These are phyloP conservation scores for Rhinophrynus dorsalis DNA, from an alignment of 2,797 vertebrate genomes.

Conservation along the genomic window DNA sequence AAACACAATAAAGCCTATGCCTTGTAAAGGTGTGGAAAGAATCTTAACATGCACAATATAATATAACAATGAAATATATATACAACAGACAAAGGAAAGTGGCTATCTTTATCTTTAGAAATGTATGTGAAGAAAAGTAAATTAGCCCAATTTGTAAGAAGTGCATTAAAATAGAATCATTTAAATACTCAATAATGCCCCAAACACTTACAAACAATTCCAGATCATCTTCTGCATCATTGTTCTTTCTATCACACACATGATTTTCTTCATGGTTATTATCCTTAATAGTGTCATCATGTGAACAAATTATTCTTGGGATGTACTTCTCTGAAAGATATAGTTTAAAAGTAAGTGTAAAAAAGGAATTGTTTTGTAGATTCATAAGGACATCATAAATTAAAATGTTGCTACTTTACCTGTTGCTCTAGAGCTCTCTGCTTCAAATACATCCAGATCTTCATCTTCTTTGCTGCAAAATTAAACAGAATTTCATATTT, in stretches of 20 bases:
- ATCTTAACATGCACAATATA: conserved; percentile 13
- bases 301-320: conserved; percentile 35
- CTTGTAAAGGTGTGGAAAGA: conserved; percentile 33
- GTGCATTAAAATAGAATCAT: conserved; percentile 24
- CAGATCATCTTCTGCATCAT: conserved; percentile 69
- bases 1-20: conserved; percentile 22
- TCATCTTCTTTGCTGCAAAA: conserved; percentile 43
- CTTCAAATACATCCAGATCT: conserved; percentile 4
- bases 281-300: conserved; percentile 22
- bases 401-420: conserved; percentile 11
- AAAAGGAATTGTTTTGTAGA: not conserved
- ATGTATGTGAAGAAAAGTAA: conserved; percentile 30
- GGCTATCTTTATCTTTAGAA: conserved; percentile 22
- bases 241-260: conserved; percentile 53
- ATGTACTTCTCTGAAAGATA: conserved; percentile 22
- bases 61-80: conserved; percentile 24
- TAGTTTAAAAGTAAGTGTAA: not conserved
- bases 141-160: conserved; percentile 16
- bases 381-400: not conserved
- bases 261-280: conserved; percentile 53
- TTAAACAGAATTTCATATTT: too few relatives aligned
- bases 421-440: not conserved
- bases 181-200: conserved; percentile 26
- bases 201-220: conserved; percentile 73
- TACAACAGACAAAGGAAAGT: conserved; percentile 21